Evolutionary conservation across 2,113 vertebrate species (phyloP).

Genomic region (Myotis davidii): DNA sequence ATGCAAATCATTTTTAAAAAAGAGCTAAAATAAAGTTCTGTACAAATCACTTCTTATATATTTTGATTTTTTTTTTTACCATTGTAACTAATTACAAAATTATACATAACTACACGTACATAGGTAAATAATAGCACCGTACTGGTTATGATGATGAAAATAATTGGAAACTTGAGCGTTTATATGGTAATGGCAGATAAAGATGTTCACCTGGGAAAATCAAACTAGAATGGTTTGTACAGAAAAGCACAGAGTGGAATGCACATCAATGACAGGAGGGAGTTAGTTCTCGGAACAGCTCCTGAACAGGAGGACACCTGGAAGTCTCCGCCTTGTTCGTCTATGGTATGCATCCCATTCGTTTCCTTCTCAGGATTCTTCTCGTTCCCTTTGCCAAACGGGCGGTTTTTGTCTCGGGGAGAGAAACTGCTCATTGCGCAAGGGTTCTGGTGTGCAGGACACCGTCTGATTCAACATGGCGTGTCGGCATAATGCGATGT

Average conservation of each 20-base stretch:
- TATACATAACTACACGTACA: conserved; percentile 89
- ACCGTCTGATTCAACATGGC: conserved; percentile 53
- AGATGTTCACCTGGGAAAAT: conserved; percentile 79
- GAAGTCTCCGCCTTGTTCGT: conserved; percentile 44
- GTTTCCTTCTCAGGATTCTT: background rate
- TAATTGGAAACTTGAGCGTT: conserved; percentile 82
- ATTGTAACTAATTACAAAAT: conserved; percentile 89
- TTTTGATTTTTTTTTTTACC: conserved; percentile 81
- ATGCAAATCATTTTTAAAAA: conserved; percentile 90
- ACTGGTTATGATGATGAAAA: conserved; percentile 88
- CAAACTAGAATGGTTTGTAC: conserved; percentile 79
- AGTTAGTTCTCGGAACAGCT: conserved; percentile 76
- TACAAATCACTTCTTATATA: conserved; percentile 88
- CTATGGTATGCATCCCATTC: conserved; percentile 55
- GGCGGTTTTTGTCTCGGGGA: conserved; percentile 62
- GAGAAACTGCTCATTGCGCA: conserved; percentile 66
- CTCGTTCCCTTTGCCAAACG: conserved; percentile 28
- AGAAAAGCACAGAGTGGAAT: conserved; percentile 96
- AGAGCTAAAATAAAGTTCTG: conserved; percentile 88
- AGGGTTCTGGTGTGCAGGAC: conserved; percentile 39
- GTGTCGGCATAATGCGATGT: background rate
- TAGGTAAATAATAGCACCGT: conserved; percentile 94
- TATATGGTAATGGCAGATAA: conserved; percentile 76
- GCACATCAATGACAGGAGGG: conserved; percentile 95
- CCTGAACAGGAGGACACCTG: conserved; percentile 61